Conservation (phyloP, 1,140 invertebrate genomes). For the Drosophila ercepeae region DNA sequence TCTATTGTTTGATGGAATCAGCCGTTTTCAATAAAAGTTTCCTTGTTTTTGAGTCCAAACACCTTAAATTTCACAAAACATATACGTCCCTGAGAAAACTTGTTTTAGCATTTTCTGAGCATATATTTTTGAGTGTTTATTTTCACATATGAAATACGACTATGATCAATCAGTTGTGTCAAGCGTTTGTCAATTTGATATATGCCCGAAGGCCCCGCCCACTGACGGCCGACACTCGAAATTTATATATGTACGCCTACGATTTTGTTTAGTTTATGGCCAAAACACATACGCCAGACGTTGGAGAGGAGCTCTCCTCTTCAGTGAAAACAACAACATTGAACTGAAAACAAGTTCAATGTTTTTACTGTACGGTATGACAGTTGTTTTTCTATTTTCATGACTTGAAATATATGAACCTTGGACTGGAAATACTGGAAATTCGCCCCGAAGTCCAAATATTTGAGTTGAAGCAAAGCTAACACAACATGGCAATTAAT, state of each 20-base stretch:
- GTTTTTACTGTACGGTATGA: constrained; percentile 13
- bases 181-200: constrained; percentile 36
- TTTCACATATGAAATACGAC: constrained; percentile 11
- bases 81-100: background rate
- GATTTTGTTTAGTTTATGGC: constrained; percentile 26
- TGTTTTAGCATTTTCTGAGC: no score
- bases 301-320: no score
- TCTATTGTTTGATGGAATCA: background rate
- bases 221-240: background rate
- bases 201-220: constrained; percentile 4
- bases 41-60: no score
- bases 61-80: background rate
- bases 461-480: background rate
- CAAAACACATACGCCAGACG: constrained; percentile 1
- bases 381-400: background rate
- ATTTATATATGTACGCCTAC: constrained; percentile 3
- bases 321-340: constrained; percentile 5
- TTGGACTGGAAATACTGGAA: background rate
- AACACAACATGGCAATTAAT: constrained; percentile 5
- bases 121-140: constrained; percentile 10
- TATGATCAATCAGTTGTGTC: constrained; percentile 37
- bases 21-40: no score
- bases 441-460: background rate
- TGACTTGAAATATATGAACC: background rate
- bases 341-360: constrained; percentile 1